Evolutionary conservation across 2,797 vertebrate genomes (phyloP).

Genomic region (Sebastes steindachneri): DNA sequence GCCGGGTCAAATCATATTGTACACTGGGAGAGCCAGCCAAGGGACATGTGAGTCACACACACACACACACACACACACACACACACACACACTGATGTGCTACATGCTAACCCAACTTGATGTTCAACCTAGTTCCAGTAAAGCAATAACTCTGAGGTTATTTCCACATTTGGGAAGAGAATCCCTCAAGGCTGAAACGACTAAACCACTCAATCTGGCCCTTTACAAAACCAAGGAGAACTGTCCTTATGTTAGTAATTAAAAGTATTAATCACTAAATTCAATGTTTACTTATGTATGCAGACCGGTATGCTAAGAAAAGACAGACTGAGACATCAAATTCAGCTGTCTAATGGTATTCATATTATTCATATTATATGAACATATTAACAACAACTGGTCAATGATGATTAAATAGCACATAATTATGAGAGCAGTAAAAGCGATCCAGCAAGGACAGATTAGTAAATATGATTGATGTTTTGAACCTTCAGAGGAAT

Average conservation of each 20-base stretch:
- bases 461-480: not conserved
- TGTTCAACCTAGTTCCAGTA: not conserved
- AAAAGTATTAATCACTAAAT: not conserved
- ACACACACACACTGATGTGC: too few relatives aligned
- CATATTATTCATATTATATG: not conserved
- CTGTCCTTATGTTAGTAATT: not conserved
- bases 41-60: not conserved
- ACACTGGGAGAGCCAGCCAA: not conserved
- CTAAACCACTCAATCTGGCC: too few relatives aligned
- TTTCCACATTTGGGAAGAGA: not conserved
- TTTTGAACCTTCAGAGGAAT: not conserved
- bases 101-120: too few relatives aligned
- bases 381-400: not conserved
- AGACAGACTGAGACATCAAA: not conserved
- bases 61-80: too few relatives aligned
- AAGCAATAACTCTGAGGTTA: not conserved
- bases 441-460: not conserved
- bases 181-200: not conserved
- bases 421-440: not conserved
- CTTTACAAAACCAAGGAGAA: not conserved
- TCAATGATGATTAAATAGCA: not conserved
- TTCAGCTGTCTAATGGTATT: not conserved
- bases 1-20: constrained; percentile 1
- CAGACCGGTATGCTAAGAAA: not conserved
- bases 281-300: not conserved